Percentiles rank a stretch among this genome's conserved stretches.
Conservation (phyloP, 2,888 invertebrate species). For the Ethmia dodecea region DNA sequence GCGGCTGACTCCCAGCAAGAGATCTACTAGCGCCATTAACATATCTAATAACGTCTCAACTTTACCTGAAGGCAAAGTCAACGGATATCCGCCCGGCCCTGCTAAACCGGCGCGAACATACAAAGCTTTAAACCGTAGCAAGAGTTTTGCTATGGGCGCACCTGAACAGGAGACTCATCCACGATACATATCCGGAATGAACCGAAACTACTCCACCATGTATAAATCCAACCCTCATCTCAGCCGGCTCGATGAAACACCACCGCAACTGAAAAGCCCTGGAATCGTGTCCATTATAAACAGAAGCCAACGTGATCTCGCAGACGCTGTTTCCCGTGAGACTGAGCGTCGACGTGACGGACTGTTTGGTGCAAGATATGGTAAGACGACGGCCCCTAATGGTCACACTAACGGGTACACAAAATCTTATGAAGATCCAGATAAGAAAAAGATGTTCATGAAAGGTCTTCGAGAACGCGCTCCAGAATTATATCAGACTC, state of each 20-base stretch:
- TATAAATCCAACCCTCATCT: conserved; percentile 89
- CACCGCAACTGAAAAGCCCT: conserved; percentile 88
- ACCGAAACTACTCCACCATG: conserved; percentile 74
- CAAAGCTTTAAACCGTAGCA: conserved; percentile 87
- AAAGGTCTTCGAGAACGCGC: conserved; percentile 83
- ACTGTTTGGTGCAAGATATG: conserved; percentile 74
- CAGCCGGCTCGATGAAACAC: conserved; percentile 82
- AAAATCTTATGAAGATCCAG: conserved; percentile 68
- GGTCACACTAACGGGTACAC: conserved; percentile 65
- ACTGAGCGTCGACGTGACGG: conserved; percentile 73
- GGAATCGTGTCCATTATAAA: conserved; percentile 91
- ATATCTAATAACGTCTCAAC: conserved; percentile 72
- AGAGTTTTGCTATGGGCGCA: conserved; percentile 91
- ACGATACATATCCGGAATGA: conserved; percentile 65
- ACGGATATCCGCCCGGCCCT: conserved; percentile 78
- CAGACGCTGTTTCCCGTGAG: conserved; percentile 77
- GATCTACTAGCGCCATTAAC: conserved; percentile 81
- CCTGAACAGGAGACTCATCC: conserved; percentile 70
- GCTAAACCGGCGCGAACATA: conserved; percentile 89
- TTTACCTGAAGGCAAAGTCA: conserved; percentile 54
- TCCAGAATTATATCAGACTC: conserved; percentile 83
- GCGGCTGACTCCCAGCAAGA: conserved; percentile 71
- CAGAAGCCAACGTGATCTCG: conserved; percentile 88
- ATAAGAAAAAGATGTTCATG: conserved; percentile 82
- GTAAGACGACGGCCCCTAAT: conserved; percentile 73